A percentile compares a stretch with the other conserved stretches of the same genome.
These are phyloP conservation scores for Hirundo rustica DNA, from an alignment of 2,797 vertebrate species.

Conservation along the genomic window DNA sequence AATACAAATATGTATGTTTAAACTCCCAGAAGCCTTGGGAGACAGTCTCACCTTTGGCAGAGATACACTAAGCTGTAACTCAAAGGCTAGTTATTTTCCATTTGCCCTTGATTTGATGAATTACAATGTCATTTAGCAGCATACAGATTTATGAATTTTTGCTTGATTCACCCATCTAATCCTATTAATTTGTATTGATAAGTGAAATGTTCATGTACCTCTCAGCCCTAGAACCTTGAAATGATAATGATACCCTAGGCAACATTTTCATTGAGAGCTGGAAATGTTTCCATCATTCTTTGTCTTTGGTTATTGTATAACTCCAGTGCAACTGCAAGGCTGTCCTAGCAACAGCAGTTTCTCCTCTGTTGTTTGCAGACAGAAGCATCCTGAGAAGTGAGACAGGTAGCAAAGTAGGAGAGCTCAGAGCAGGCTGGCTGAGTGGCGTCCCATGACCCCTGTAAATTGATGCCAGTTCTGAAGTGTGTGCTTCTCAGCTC, in stretches of 20 bases:
- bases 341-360: neutral
- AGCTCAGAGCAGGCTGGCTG: neutral
- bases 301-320: neutral
- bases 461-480: neutral
- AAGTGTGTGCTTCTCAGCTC: neutral
- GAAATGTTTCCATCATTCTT: neutral
- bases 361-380: neutral
- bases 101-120: constrained; percentile 37
- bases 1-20: constrained; percentile 21
- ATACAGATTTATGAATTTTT: constrained; percentile 48
- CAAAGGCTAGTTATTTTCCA: constrained; percentile 48
- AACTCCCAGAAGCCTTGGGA: neutral
- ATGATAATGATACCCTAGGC: neutral
- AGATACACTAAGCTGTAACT: neutral
- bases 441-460: neutral
- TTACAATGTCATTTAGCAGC: constrained; percentile 30
- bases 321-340: neutral
- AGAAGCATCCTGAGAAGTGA: neutral
- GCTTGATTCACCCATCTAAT: neutral
- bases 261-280: constrained; percentile 12
- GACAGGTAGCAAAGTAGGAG: neutral
- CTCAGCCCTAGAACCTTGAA: constrained; percentile 18
- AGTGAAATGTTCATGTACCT: neutral
- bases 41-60: neutral
- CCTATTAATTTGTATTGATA: constrained; percentile 33